Conservation (phyloP, 53 echinoderm and acorn worm species). For the Temnopleurus reevesii region DNA sequence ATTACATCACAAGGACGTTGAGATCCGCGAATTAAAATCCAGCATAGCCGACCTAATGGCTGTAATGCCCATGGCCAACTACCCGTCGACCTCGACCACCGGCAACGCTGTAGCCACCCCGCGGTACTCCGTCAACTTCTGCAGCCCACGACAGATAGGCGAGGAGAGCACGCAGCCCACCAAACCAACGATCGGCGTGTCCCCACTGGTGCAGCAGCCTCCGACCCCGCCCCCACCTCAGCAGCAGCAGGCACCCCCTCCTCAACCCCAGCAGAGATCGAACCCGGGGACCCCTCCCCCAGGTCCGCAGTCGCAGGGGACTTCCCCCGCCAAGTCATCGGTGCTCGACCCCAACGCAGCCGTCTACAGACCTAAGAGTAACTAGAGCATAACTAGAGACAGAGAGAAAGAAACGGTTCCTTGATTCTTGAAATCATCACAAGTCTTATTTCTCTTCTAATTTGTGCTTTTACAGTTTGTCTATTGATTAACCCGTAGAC, state of each 20-base stretch:
- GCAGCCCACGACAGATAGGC: slow-evolving; percentile 38
- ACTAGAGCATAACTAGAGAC: slow-evolving; percentile 58
- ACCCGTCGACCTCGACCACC: slow-evolving; percentile 62
- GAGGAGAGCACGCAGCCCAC: slow-evolving; percentile 11
- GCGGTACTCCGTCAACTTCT: slow-evolving; percentile 78
- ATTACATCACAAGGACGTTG: slow-evolving; percentile 85
- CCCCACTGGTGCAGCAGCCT: slow-evolving; percentile 50
- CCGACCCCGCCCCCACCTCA: slow-evolving; percentile 24
- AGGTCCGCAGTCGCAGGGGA: slow-evolving; percentile 54
- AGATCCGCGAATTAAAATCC: slow-evolving; percentile 94
- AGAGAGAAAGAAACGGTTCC: slow-evolving; percentile 12
- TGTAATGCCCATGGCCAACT: slow-evolving; percentile 88
- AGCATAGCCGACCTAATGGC: slow-evolving; percentile 98
- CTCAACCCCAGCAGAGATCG: slow-evolving; percentile 17
- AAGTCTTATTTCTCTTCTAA: too few relatives aligned
- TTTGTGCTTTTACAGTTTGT: too few relatives aligned
- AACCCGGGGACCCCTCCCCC: slow-evolving; percentile 61
- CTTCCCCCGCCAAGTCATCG: slow-evolving; percentile 59
- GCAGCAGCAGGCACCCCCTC: slow-evolving; percentile 41
- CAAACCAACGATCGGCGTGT: slow-evolving; percentile 57
- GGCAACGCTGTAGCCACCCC: slow-evolving; percentile 58
- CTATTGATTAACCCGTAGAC: too few relatives aligned
- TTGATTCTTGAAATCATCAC: too few relatives aligned
- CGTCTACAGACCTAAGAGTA: slow-evolving; percentile 94
- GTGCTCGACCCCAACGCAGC: slow-evolving; percentile 96